phyloP scores from a whole-genome alignment of 1,140 invertebrate species.

The Procambarus virginalis region DNA sequence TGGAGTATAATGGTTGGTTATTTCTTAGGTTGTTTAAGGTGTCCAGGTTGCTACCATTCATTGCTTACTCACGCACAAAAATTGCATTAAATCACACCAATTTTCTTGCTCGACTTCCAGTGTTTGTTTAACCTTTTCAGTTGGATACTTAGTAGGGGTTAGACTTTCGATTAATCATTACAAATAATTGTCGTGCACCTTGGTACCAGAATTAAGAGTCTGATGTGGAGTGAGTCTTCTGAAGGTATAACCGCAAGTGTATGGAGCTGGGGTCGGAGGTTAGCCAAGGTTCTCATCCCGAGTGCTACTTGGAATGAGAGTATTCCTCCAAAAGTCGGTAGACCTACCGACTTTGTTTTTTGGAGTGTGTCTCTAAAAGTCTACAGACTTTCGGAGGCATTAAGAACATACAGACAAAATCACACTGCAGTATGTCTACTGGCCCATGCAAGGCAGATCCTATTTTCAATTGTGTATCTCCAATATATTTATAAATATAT shows the following conservation, averaged over 20 bases:
- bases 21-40: neutral
- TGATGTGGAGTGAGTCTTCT: neutral
- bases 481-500: no score
- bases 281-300: no score
- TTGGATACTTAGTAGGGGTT: neutral
- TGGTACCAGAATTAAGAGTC: neutral
- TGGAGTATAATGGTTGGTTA: neutral
- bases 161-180: neutral
- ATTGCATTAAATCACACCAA: neutral
- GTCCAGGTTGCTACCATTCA: constrained; percentile 1
- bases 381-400: no score
- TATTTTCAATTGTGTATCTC: no score
- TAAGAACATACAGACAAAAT: no score
- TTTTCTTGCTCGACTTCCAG: neutral
- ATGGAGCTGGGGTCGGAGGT: no score
- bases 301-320: no score
- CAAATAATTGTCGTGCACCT: neutral
- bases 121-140: constrained; percentile 3
- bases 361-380: no score
- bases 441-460: no score
- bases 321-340: no score
- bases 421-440: no score
- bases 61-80: neutral
- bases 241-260: neutral
- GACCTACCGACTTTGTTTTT: no score